Evolutionary conservation across 2,113 vertebrate genomes (phyloP).

Genomic region (Bostrychus sinensis): DNA sequence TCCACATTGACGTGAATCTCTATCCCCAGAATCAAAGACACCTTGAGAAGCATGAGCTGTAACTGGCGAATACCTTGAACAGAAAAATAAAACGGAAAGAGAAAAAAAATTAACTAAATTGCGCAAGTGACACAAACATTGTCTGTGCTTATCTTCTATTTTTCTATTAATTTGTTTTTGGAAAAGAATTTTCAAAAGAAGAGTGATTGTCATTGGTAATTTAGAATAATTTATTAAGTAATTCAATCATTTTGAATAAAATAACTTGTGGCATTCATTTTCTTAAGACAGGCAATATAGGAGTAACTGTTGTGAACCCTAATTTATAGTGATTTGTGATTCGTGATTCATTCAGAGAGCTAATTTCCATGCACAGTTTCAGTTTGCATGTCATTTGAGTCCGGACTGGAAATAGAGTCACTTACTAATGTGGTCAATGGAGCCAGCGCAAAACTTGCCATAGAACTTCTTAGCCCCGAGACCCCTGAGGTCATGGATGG

Average conservation of each 20-base stretch:
- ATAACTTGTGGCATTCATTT: too few species aligned
- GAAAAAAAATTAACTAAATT: too few species aligned
- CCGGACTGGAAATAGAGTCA: constrained; percentile 36
- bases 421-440: constrained; percentile 99
- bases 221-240: too few species aligned
- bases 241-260: too few species aligned
- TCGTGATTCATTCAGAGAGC: background rate
- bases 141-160: too few species aligned
- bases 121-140: too few species aligned
- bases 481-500: constrained; percentile 93
- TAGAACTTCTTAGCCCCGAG: constrained; percentile 98
- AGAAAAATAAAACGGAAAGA: constrained; percentile 1
- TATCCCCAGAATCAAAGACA: constrained; percentile 90
- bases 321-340: too few species aligned
- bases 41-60: constrained; percentile 95
- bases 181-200: too few species aligned
- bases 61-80: constrained; percentile 93
- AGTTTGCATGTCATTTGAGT: background rate
- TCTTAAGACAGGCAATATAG: too few species aligned
- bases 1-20: constrained; percentile 94
- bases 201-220: too few species aligned
- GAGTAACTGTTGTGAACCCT: too few species aligned
- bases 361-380: background rate
- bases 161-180: too few species aligned
- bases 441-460: constrained; percentile 95